Evolutionary conservation across 2,113 vertebrate species (phyloP).

Genomic region (Ivindomyrus marchei): DNA sequence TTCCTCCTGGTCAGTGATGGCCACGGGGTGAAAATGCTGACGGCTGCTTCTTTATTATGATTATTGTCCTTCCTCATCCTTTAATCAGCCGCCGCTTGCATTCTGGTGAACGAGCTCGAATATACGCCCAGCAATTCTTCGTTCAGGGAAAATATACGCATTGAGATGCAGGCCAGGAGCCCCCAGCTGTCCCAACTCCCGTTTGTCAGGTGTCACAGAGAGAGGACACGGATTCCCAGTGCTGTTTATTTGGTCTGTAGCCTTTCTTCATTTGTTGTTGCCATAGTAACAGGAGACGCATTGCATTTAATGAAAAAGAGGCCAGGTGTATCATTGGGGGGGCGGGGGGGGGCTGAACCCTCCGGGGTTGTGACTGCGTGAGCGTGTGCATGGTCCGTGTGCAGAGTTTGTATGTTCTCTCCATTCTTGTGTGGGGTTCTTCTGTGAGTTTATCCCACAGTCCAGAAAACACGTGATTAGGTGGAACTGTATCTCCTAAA

Average conservation of each 20-base stretch:
- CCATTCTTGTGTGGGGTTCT: not conserved
- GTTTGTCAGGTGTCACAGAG: not conserved
- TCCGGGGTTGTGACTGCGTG: not conserved
- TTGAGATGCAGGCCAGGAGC: not conserved
- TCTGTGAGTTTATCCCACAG: no score
- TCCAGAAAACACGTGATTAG: no score
- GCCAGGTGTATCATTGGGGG: not conserved
- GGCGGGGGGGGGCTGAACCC: not conserved
- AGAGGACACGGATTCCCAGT: not conserved
- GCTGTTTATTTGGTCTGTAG: not conserved
- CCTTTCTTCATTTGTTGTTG: not conserved
- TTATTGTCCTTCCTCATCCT: not conserved
- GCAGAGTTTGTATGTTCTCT: not conserved
- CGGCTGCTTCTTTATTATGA: not conserved
- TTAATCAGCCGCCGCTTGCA: not conserved
- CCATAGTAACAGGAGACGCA: not conserved
- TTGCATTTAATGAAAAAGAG: not conserved
- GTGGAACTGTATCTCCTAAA: no score
- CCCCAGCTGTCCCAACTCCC: not conserved
- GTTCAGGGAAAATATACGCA: not conserved
- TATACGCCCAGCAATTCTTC: not conserved
- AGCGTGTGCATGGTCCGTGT: not conserved
- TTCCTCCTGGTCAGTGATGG: not conserved
- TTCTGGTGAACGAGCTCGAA: not conserved
- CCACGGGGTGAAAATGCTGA: not conserved